phyloP scores from a whole-genome alignment of 2,888 invertebrate genomes.

The Antheraea assamensis region DNA sequence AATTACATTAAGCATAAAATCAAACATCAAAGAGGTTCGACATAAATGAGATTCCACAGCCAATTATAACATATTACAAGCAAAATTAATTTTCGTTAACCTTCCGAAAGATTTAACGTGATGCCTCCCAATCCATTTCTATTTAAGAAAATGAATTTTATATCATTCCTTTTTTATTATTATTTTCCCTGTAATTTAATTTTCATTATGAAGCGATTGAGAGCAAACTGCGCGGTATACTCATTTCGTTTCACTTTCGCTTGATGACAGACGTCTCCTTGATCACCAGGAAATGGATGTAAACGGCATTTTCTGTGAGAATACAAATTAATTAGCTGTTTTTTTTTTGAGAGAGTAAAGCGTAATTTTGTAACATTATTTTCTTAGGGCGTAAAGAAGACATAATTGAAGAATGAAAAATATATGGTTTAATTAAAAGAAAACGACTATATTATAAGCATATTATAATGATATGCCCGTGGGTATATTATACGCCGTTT shows the following conservation, averaged over 20 bases:
- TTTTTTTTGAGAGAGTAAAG: neutral
- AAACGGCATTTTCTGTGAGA: neutral
- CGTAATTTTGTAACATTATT: neutral
- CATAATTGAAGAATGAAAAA: neutral
- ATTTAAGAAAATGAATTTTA: slow-evolving; percentile 9
- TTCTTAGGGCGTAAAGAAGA: neutral
- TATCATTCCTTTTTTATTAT: neutral
- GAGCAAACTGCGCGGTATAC: neutral
- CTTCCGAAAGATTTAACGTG: neutral
- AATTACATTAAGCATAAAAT: no score
- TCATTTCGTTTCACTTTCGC: neutral
- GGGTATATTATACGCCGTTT: no score
- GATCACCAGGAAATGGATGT: neutral
- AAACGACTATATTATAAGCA: neutral
- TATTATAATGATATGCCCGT: neutral
- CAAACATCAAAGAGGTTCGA: no score
- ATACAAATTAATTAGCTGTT: neutral
- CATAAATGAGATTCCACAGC: no score
- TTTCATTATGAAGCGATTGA: slow-evolving; percentile 9
- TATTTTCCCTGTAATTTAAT: slow-evolving; percentile 9
- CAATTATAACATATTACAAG: neutral
- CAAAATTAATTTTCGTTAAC: neutral
- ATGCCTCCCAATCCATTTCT: neutral
- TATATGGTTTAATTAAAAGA: neutral
- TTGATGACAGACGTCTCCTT: neutral